Evolutionary conservation across 2,113 vertebrate genomes (phyloP).

Genomic region (Amazona guildingii): DNA sequence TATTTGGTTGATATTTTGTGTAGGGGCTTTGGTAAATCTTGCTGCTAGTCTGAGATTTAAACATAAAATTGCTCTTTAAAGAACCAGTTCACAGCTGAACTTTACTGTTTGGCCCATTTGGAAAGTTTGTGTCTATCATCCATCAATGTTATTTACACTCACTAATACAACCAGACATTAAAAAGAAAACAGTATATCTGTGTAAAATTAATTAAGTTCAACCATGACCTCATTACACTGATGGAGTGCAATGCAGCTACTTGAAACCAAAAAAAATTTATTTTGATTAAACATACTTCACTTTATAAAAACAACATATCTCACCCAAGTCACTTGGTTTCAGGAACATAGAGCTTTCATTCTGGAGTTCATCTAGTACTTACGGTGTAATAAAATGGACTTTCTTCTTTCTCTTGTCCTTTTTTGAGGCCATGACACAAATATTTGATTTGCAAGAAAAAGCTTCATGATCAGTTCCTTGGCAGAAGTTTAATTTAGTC

Average conservation of each 20-base stretch:
- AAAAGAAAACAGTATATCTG: conserved; percentile 64
- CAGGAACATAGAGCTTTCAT: neutral
- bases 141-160: conserved; percentile 37
- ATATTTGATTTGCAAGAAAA: neutral
- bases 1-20: neutral
- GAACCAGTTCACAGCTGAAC: neutral
- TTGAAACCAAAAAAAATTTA: conserved; percentile 65
- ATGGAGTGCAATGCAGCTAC: conserved; percentile 48
- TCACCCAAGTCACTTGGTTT: conserved; percentile 1
- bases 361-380: neutral
- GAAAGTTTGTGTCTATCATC: conserved; percentile 10
- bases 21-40: neutral
- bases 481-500: neutral
- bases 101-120: neutral
- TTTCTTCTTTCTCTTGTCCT: neutral
- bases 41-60: neutral
- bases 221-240: conserved; percentile 56
- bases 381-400: neutral
- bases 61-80: neutral
- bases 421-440: neutral
- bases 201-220: conserved; percentile 64
- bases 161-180: conserved; percentile 17
- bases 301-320: conserved; percentile 11
- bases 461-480: neutral
- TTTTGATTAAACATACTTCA: conserved; percentile 43